Percentiles rank a stretch among this genome's conserved stretches.
phyloP scores from a whole-genome alignment of 2,113 vertebrate species.

The Lophius piscatorius region DNA sequence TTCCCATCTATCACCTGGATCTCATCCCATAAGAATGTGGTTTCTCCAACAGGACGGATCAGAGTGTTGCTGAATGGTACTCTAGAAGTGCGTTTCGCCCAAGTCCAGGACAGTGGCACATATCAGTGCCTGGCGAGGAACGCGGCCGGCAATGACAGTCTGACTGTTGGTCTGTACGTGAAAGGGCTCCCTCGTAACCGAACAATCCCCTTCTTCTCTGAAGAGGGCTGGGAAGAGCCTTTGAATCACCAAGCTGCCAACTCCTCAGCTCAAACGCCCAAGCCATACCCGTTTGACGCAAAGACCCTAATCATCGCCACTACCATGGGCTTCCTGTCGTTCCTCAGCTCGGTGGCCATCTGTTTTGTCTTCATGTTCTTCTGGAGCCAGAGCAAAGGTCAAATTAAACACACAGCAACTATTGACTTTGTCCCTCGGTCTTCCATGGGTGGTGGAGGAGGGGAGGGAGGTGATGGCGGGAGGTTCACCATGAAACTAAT shows the following conservation, averaged over 20 bases:
- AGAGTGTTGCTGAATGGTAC: slow-evolving; percentile 83
- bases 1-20: slow-evolving; percentile 83
- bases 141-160: slow-evolving; percentile 85
- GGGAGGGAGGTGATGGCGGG: slow-evolving; percentile 77
- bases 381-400: slow-evolving; percentile 89
- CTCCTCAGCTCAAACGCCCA: slow-evolving; percentile 74
- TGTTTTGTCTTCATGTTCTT: slow-evolving; percentile 91
- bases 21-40: slow-evolving; percentile 75
- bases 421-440: slow-evolving; percentile 85
- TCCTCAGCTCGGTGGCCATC: slow-evolving; percentile 87
- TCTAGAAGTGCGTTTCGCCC: slow-evolving; percentile 85
- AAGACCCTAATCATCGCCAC: slow-evolving; percentile 87
- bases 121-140: slow-evolving; percentile 87
- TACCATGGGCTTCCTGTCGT: slow-evolving; percentile 88
- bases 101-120: slow-evolving; percentile 82
- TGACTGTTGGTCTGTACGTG: slow-evolving; percentile 83
- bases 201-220: slow-evolving; percentile 66
- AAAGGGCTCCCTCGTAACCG: slow-evolving; percentile 74
- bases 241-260: slow-evolving; percentile 73
- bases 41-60: slow-evolving; percentile 78
- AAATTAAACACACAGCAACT: slow-evolving; percentile 86
- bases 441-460: slow-evolving; percentile 75
- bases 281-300: slow-evolving; percentile 80
- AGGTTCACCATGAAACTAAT: slow-evolving; percentile 84
- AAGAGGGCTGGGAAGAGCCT: slow-evolving; percentile 73